phyloP scores from a whole-genome alignment of 2,113 vertebrate species.

The Peromyscus californicus region DNA sequence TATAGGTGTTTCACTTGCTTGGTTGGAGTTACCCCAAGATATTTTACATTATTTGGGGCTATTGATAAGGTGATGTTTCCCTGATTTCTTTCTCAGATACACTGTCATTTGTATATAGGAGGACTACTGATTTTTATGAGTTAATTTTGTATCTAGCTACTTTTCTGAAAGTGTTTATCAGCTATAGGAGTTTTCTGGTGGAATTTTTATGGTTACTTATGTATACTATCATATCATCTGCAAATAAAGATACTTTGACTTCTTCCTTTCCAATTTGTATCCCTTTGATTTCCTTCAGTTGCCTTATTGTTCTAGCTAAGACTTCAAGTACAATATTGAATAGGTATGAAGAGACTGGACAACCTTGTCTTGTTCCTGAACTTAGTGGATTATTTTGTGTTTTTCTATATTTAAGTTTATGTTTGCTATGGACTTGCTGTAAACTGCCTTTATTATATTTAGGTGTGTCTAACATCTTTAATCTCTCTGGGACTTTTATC shows the following conservation, averaged over 20 bases:
- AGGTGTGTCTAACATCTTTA: not conserved
- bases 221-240: not conserved
- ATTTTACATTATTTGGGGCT: not conserved
- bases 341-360: not conserved
- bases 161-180: not conserved
- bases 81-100: not conserved
- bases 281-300: not conserved
- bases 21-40: not conserved
- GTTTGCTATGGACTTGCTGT: not conserved
- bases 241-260: not conserved
- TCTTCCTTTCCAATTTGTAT: not conserved
- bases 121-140: not conserved
- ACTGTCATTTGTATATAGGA: not conserved
- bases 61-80: not conserved
- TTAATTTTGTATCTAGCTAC: not conserved
- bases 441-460: not conserved
- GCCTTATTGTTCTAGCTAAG: not conserved
- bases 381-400: not conserved
- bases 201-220: not conserved
- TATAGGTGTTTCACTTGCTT: not conserved
- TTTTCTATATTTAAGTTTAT: not conserved
- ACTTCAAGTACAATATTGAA: not conserved
- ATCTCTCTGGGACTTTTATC: not conserved
- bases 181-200: not conserved
- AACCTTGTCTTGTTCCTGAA: not conserved